Percentiles rank a stretch among this genome's conserved stretches.
Evolutionary conservation across 2,797 vertebrate genomes (phyloP).

Genomic region (Lutjanus argentimaculatus): DNA sequence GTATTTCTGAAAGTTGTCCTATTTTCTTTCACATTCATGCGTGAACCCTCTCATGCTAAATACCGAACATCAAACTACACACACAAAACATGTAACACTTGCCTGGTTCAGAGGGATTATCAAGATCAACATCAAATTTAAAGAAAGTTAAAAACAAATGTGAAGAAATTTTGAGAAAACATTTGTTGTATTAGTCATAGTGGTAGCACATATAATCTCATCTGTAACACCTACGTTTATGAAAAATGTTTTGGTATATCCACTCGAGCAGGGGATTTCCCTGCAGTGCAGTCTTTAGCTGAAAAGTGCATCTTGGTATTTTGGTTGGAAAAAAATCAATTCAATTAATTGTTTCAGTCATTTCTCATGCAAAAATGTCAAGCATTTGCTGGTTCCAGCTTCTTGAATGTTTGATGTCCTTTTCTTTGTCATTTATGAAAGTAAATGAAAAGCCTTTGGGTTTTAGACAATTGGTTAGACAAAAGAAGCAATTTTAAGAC

Average conservation of each 20-base stretch:
- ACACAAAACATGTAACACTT: neutral
- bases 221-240: neutral
- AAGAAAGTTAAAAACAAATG: neutral
- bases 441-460: too few species aligned
- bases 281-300: neutral
- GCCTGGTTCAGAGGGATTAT: neutral
- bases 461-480: too few species aligned
- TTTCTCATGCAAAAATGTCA: too few species aligned
- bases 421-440: too few species aligned
- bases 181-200: too few species aligned
- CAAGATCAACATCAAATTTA: neutral
- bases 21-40: neutral
- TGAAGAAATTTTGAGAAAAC: neutral
- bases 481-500: too few species aligned
- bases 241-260: neutral
- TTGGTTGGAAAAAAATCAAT: neutral
- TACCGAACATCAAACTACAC: neutral
- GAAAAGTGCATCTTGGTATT: neutral
- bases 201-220: neutral
- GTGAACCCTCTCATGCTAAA: neutral
- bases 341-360: too few species aligned
- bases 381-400: too few species aligned
- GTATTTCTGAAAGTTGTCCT: neutral
- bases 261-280: neutral
- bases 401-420: too few species aligned